Evolutionary conservation across 2,797 vertebrate species (phyloP), one percentile per base, ranked within the genome.

Genomic region (Mormyrus hasselquistii): DNA sequence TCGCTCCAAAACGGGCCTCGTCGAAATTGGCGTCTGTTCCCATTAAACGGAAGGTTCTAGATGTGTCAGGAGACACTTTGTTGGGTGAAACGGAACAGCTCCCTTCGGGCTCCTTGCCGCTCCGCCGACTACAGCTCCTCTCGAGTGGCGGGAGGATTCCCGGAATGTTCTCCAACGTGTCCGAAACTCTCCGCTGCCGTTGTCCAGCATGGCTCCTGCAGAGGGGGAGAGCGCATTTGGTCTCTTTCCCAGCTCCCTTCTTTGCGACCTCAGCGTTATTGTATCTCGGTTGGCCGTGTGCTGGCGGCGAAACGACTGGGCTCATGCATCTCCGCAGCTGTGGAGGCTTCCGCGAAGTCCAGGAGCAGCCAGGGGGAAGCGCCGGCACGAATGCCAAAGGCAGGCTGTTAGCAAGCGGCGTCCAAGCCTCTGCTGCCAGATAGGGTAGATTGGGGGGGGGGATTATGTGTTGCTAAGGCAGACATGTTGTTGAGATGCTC

Each of bases 391-490:
- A 16, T 79, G 73, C 73, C 73, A 79, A 44, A 79, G 73, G 38
- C 73, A 44, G 73, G 38, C 73, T 79, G 73, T 44, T 79, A 79
- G 73, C 14, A 8, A 79, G 38, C 16, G 6, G 16, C 73, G 1
- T 79, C 73, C 73, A 79, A 79, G 73, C 73, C 34, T 44, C 38
- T 44, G 73, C 73, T 79, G 73, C 73, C 73, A 79, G 73, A n/a
- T 16, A 79, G 73, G 73, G 73, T 41, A 79, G 73, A 16, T 79
- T 38, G 6, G 73, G 73, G 16, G 59, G 50, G 14, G 29, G 73
- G 38, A 79, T 79, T 79, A 79, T 79, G 73, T 79, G 73, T 79
- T 41, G 73, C 73, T 79, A 79, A 19, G 73, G 73, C 73, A 79
- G 38, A 41, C 73, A n/a, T 79, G 73, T 79, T 79, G 73, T 79